phyloP scores from a whole-genome alignment of 1,140 invertebrate species.

The Tetragonula clypearis region DNA sequence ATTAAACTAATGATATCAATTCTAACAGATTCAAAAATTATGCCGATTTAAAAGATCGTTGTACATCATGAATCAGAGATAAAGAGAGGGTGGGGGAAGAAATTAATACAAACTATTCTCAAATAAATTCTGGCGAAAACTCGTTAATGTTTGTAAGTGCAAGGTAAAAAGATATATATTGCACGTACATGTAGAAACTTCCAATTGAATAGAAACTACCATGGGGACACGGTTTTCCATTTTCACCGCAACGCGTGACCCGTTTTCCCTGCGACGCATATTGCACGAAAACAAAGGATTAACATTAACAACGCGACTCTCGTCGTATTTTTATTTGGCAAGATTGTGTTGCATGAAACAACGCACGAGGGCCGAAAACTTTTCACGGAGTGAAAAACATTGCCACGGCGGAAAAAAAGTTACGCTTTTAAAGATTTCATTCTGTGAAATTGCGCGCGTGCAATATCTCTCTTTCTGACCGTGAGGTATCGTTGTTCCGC shows the following conservation, averaged over 20 bases:
- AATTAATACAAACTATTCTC: background rate
- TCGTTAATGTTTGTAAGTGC: background rate
- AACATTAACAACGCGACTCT: constrained; percentile 4
- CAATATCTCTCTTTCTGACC: no score
- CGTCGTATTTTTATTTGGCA: background rate
- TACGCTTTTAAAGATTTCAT: background rate
- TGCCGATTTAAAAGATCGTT: no score
- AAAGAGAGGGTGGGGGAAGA: background rate
- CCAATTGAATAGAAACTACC: background rate
- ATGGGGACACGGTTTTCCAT: background rate
- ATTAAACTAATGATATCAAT: no score
- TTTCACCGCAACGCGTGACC: background rate
- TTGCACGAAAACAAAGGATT: constrained; percentile 8
- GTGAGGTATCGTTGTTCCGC: no score
- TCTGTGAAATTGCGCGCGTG: background rate
- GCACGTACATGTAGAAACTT: background rate
- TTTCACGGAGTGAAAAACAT: background rate
- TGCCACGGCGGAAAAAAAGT: background rate
- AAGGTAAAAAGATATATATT: background rate
- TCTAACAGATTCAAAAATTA: no score
- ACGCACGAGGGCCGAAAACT: background rate
- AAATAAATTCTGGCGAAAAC: no score
- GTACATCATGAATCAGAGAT: no score
- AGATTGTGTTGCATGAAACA: background rate
- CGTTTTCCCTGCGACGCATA: background rate